Percentiles rank a stretch among this genome's conserved stretches.
These are phyloP conservation scores for Poecile montanus DNA, from an alignment of 2,797 vertebrate genomes.

Conservation along the genomic window DNA sequence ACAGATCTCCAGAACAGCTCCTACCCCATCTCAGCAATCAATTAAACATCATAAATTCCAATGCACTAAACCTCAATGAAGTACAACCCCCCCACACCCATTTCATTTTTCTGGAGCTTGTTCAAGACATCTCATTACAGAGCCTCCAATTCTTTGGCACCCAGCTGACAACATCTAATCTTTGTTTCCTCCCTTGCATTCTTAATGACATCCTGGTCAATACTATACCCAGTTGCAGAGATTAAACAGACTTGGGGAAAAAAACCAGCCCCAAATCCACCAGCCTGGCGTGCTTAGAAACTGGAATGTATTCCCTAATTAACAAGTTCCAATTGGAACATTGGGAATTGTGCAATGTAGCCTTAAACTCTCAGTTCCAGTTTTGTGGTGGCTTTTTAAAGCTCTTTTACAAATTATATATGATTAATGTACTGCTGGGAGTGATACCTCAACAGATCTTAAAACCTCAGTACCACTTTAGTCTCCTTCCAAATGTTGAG, in stretches of 20 bases:
- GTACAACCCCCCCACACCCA: neutral
- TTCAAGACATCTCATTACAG: conserved; percentile 33
- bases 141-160: conserved; percentile 27
- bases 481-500: conserved; percentile 41
- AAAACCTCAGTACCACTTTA: conserved; percentile 12
- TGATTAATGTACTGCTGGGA: conserved; percentile 1
- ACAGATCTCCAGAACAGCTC: neutral
- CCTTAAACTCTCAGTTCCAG: neutral
- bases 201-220: conserved; percentile 46
- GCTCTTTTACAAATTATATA: neutral
- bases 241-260: neutral
- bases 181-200: neutral
- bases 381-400: neutral
- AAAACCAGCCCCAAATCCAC: neutral
- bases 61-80: neutral
- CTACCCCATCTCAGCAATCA: neutral
- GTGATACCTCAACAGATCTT: neutral
- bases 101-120: conserved; percentile 17
- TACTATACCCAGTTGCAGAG: neutral
- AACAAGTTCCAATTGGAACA: neutral
- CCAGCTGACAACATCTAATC: conserved; percentile 20
- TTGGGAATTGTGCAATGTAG: neutral
- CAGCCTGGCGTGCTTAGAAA: neutral
- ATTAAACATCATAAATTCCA: conserved; percentile 38
- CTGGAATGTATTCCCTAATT: neutral